Evolutionary conservation across 2,888 invertebrate species (phyloP).

Genomic region (Drosophila mimica): DNA sequence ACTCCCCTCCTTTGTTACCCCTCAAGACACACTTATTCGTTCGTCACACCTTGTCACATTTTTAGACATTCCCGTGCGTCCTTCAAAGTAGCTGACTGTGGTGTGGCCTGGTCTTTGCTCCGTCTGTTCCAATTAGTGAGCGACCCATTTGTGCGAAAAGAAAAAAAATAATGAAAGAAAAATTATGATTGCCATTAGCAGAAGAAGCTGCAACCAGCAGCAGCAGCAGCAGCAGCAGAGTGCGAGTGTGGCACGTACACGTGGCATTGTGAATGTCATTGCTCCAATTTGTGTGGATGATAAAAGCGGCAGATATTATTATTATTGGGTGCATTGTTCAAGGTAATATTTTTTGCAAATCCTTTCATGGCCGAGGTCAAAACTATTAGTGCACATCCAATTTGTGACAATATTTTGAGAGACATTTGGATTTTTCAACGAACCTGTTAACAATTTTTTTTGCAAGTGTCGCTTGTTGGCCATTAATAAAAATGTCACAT

Average conservation of each 20-base stretch:
- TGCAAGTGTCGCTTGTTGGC: constrained; percentile 32
- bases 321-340: constrained; percentile 36
- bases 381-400: constrained; percentile 79
- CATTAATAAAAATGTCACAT: constrained; percentile 63
- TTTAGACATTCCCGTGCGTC: constrained; percentile 53
- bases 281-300: constrained; percentile 53
- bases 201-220: constrained; percentile 8
- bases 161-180: constrained; percentile 17
- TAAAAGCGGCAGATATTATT: constrained; percentile 18
- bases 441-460: constrained; percentile 75
- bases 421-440: constrained; percentile 29
- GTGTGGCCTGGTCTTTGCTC: constrained; percentile 18
- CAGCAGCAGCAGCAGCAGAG: neutral
- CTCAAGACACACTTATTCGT: constrained; percentile 5
- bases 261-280: constrained; percentile 70
- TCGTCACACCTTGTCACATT: constrained; percentile 65
- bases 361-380: constrained; percentile 81
- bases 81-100: constrained; percentile 70
- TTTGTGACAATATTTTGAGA: constrained; percentile 64
- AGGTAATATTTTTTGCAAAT: constrained; percentile 58
- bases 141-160: constrained; percentile 60
- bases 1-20: too few species aligned
- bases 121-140: constrained; percentile 74
- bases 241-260: constrained; percentile 33
- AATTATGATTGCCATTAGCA: constrained; percentile 72